Percentiles rank a stretch among this genome's conserved stretches.
phyloP scores from a whole-genome alignment of 2,797 vertebrate genomes.

The Fringilla coelebs region DNA sequence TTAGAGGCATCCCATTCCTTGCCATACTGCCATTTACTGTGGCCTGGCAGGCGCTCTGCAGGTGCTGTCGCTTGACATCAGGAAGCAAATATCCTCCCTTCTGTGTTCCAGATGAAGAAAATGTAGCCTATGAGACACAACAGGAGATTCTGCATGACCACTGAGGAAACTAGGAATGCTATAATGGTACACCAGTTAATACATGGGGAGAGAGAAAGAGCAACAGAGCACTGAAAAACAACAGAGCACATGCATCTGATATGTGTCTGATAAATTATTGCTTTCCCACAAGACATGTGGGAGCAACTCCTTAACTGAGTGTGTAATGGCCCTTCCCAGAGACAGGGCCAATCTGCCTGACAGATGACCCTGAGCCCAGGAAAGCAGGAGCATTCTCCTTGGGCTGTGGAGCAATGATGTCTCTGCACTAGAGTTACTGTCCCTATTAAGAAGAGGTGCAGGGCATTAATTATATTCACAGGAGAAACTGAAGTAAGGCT shows the following conservation, averaged over 20 bases:
- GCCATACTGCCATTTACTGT: not conserved
- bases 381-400: slow-evolving; percentile 55
- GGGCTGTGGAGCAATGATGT: slow-evolving; percentile 59
- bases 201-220: not conserved
- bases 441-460: slow-evolving; percentile 55
- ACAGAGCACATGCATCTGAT: not conserved
- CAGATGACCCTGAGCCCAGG: slow-evolving; percentile 53
- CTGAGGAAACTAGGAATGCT: not conserved
- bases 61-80: slow-evolving; percentile 23
- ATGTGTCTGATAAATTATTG: slow-evolving; percentile 43
- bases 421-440: slow-evolving; percentile 56
- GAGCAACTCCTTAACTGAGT: slow-evolving; percentile 55
- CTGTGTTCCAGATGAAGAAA: slow-evolving; percentile 16
- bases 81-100: slow-evolving; percentile 29
- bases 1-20: not conserved
- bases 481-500: slow-evolving; percentile 34
- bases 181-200: not conserved
- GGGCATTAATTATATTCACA: slow-evolving; percentile 61
- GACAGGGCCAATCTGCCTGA: slow-evolving; percentile 63
- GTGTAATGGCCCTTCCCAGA: slow-evolving; percentile 47
- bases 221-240: not conserved
- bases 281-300: slow-evolving; percentile 46
- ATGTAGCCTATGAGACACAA: not conserved
- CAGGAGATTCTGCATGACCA: not conserved
- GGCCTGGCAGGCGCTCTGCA: slow-evolving; percentile 29